A percentile compares a stretch with the other conserved stretches of the same genome.
These are phyloP conservation scores for Indicator indicator DNA, from an alignment of 2,113 vertebrate species.

Conservation along the genomic window DNA sequence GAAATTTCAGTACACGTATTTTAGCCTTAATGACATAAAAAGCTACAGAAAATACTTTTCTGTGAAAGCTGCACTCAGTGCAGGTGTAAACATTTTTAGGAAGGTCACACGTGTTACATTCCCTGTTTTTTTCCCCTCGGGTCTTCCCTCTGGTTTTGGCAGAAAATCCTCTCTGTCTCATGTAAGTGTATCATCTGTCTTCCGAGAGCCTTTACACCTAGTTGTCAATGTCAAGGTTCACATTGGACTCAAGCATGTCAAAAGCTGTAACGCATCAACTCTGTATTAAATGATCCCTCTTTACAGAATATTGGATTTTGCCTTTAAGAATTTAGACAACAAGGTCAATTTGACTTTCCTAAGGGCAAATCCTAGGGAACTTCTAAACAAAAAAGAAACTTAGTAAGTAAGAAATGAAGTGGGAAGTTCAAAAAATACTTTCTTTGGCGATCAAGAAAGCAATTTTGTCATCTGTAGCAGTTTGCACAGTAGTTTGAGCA, in stretches of 20 bases:
- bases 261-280: neutral
- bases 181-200: neutral
- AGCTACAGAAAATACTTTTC: neutral
- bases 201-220: neutral
- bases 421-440: neutral
- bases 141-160: neutral
- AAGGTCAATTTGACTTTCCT: neutral
- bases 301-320: neutral
- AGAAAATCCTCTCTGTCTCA: neutral
- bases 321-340: neutral
- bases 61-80: neutral
- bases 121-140: neutral
- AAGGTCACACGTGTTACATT: neutral
- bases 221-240: neutral
- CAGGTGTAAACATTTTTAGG: neutral
- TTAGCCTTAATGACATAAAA: neutral
- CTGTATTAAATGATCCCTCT: neutral
- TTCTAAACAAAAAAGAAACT: neutral
- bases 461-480: neutral
- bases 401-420: neutral
- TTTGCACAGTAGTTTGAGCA: too few relatives aligned
- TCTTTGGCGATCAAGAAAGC: accelerated
- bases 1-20: neutral
- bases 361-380: neutral
- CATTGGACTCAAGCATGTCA: neutral